phyloP scores from a whole-genome alignment of 2,797 vertebrate genomes.

The Sebastes variabilis region DNA sequence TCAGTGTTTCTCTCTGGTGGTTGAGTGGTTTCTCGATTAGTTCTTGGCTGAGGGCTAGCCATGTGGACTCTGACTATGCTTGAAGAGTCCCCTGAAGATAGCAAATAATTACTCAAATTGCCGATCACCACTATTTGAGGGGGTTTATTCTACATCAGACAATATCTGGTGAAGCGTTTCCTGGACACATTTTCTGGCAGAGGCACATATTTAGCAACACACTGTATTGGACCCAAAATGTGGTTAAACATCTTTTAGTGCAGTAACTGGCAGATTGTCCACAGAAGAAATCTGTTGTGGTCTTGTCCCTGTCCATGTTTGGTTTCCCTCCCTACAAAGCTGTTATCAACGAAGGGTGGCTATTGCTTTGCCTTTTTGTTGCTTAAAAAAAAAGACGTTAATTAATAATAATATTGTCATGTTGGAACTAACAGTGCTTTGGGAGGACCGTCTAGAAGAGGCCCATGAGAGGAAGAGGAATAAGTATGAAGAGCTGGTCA shows the following conservation, averaged over 20 bases:
- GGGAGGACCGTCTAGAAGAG: too few relatives aligned
- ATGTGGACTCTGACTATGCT: not conserved
- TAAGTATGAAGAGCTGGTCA: not conserved
- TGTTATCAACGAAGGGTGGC: not conserved
- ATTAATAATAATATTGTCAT: not conserved
- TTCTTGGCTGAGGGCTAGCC: not conserved
- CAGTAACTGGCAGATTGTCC: not conserved
- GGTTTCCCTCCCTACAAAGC: not conserved
- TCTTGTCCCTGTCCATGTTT: not conserved
- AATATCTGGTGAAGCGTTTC: not conserved
- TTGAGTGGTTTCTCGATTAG: not conserved
- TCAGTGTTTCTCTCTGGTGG: not conserved
- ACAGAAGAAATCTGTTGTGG: not conserved
- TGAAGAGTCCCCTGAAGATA: not conserved
- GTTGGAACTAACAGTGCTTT: too few relatives aligned
- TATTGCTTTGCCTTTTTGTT: not conserved
- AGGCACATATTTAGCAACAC: not conserved
- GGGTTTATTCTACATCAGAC: not conserved
- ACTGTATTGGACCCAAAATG: conserved; percentile 1
- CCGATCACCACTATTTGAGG: not conserved
- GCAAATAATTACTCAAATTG: not conserved
- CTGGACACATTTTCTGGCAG: conserved; percentile 5
- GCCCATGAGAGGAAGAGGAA: too few relatives aligned
- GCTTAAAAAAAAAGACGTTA: not conserved
- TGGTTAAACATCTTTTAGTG: conserved; percentile 9